Conservation (phyloP, 2,113 vertebrate genomes). For the Hiodon tergisus region DNA sequence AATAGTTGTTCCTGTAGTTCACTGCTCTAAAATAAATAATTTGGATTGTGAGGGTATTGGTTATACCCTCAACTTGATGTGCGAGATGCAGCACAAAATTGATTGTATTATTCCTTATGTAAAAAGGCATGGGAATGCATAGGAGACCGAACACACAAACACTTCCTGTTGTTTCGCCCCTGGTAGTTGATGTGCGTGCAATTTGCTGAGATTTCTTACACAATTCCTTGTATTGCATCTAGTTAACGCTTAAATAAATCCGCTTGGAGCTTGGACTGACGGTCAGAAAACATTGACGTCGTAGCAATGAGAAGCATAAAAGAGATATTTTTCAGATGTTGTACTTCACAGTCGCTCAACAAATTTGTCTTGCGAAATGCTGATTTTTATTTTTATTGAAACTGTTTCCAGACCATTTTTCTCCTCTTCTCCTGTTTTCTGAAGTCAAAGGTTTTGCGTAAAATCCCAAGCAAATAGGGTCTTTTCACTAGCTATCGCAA, state of each 20-base stretch:
- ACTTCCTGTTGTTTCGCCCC: background rate
- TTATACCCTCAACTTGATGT: background rate
- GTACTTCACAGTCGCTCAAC: background rate
- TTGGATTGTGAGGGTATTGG: too few relatives aligned
- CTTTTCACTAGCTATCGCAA: constrained; percentile 15
- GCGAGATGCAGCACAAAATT: too few relatives aligned
- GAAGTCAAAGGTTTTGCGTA: background rate
- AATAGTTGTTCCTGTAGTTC: background rate
- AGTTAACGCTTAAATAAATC: background rate
- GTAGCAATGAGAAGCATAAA: background rate
- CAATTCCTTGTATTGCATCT: background rate
- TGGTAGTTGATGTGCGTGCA: background rate
- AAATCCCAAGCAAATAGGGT: constrained; percentile 2
- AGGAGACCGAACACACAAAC: background rate
- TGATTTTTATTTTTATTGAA: background rate
- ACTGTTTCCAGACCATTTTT: too few relatives aligned
- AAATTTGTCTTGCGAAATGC: background rate
- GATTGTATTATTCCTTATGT: background rate
- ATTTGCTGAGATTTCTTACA: background rate
- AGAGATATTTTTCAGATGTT: background rate
- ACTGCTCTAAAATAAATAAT: too few relatives aligned
- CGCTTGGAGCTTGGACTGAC: background rate
- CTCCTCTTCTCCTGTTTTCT: too few relatives aligned
- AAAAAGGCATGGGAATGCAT: background rate
- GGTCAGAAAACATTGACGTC: background rate